Conservation (phyloP, 1,140 invertebrate genomes). For the Branchinecta lynchi region DNA sequence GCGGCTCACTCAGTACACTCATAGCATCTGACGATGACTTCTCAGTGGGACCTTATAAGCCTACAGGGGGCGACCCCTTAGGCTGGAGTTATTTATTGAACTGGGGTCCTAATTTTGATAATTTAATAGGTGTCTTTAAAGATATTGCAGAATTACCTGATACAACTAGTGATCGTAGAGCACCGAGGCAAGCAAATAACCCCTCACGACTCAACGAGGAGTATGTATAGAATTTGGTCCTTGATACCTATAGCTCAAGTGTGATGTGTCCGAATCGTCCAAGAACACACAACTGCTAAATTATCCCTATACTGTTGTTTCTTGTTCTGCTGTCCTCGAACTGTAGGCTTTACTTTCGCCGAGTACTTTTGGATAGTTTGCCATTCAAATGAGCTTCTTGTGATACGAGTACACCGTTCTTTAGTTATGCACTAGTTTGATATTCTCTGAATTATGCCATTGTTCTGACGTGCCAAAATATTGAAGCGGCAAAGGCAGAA, state of each 20-base stretch:
- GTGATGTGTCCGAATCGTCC: no score
- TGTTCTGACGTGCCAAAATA: neutral
- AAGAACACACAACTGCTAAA: no score
- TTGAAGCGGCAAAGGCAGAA: neutral
- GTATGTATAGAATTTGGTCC: neutral
- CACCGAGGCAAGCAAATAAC: neutral
- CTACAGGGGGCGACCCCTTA: constrained; percentile 56
- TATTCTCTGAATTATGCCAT: neutral
- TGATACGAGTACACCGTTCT: neutral
- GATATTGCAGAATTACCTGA: constrained; percentile 88
- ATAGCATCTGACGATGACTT: constrained; percentile 83
- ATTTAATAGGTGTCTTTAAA: constrained; percentile 83
- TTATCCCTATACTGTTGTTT: no score
- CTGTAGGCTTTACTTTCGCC: no score
- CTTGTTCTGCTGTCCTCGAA: no score
- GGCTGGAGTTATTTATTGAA: constrained; percentile 87
- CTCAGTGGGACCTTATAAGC: constrained; percentile 48
- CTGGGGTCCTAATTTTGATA: constrained; percentile 91
- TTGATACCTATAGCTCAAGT: neutral
- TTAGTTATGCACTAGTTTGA: neutral
- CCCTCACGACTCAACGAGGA: neutral
- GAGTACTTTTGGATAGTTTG: no score
- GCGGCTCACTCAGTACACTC: constrained; percentile 77
- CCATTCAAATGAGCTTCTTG: neutral
- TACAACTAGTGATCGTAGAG: constrained; percentile 41